These are phyloP conservation scores for Capreolus pygargus DNA, from an alignment of 2,113 vertebrate species.

Conservation along the genomic window DNA sequence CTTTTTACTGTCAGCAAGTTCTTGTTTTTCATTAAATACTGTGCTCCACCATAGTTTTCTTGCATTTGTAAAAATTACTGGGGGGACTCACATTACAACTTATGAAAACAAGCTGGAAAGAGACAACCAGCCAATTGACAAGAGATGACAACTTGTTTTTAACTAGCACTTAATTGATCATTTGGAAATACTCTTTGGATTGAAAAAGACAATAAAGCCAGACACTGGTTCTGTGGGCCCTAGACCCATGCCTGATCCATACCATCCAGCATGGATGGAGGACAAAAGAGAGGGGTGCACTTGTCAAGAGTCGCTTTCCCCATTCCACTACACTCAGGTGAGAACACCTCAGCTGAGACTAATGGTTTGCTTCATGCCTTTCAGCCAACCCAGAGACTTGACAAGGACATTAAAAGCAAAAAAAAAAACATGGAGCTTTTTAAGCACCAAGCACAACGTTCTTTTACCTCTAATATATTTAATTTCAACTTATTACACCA, in stretches of 20 bases:
- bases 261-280: fast-evolving
- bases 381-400: not conserved
- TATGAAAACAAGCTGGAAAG: not conserved
- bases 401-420: constrained; percentile 1
- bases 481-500: not conserved
- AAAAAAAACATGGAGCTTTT: not conserved
- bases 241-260: no score
- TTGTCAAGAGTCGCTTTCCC: no score
- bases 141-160: not conserved
- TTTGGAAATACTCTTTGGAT: not conserved
- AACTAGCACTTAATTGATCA: not conserved
- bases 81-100: not conserved
- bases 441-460: not conserved
- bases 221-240: not conserved
- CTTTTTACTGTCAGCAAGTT: not conserved
- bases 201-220: not conserved
- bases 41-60: not conserved
- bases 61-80: not conserved
- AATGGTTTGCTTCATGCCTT: not conserved
- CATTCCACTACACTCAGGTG: not conserved
- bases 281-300: not conserved
- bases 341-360: not conserved
- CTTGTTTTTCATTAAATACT: not conserved
- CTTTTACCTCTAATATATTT: not conserved
- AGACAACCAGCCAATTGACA: not conserved